Conservation (phyloP, 2,888 invertebrate species). For the Synanthedon myopaeformis region DNA sequence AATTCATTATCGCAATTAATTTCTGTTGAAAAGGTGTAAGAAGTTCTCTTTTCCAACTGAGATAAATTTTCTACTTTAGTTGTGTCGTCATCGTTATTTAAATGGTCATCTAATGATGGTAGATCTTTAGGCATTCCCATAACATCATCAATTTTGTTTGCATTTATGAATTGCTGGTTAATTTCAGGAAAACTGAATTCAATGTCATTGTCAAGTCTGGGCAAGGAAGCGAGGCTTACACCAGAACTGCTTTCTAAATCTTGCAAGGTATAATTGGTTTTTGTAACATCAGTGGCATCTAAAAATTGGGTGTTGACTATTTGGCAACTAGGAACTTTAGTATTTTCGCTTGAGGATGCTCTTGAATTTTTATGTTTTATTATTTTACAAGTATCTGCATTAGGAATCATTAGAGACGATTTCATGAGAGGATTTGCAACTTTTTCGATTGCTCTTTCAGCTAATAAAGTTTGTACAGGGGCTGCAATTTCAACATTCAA, state of each 20-base stretch:
- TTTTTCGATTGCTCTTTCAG: slow-evolving; percentile 56
- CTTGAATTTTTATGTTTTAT: slow-evolving; percentile 20
- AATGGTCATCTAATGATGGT: slow-evolving; percentile 22
- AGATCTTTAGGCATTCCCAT: slow-evolving; percentile 21
- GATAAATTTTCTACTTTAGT: slow-evolving; percentile 6
- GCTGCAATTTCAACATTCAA: slow-evolving; percentile 55
- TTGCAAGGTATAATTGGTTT: slow-evolving; percentile 47
- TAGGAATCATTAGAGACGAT: slow-evolving; percentile 22
- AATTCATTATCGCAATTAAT: slow-evolving; percentile 32
- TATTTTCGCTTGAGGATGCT: slow-evolving; percentile 17
- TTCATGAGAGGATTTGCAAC: slow-evolving; percentile 46
- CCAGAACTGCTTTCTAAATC: slow-evolving; percentile 58
- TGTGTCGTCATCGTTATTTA: slow-evolving; percentile 10
- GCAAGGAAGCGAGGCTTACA: slow-evolving; percentile 54
- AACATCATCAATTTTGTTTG: slow-evolving; percentile 42
- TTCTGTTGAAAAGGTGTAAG: slow-evolving; percentile 12
- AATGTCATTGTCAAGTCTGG: slow-evolving; percentile 58
- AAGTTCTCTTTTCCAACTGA: slow-evolving; percentile 8
- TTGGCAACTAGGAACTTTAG: slow-evolving; percentile 43
- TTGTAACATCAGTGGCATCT: slow-evolving; percentile 22
- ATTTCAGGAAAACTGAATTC: slow-evolving; percentile 63
- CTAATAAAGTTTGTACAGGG: slow-evolving; percentile 43
- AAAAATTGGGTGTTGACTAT: slow-evolving; percentile 41
- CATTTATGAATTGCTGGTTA: slow-evolving; percentile 63
- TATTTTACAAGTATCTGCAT: slow-evolving; percentile 16